Evolutionary conservation across 2,113 vertebrate genomes (phyloP), one percentile per base, ranked within the genome.

Genomic region (Sapajus apella): DNA sequence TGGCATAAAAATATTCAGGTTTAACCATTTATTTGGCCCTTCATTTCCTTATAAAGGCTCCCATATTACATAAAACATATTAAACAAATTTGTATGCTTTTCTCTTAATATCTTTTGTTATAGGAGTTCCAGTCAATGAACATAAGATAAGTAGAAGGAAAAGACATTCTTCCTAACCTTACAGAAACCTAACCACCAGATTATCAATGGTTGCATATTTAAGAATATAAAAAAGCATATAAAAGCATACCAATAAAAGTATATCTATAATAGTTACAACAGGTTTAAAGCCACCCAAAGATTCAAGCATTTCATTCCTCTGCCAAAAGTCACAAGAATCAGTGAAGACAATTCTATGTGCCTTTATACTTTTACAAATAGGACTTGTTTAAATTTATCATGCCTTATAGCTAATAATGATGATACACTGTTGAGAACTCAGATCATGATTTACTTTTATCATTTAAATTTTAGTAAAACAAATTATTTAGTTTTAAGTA

Each of bases 401-500:
- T 75, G 12, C 27, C 9, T 82, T 77, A 77, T 0, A 47, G 81
- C 55, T 93, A 87, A 58, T 70, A 92, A 95, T 68, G 40, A 87
- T 93, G 58, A 76, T 77, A 92, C 1, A 35, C 14, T 87, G 2
- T 37, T 90, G 58, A 95, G 27, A 97, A 85, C 0, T 64, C 52
- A 80, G 40, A 83, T 58, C 21, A 92, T 27, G 86, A 94, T 84
- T 93, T 86, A 94, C 23, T 87, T 94, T 97, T 93, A 86, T 18
- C 21, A 73, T n/a, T 16, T 94, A 94, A 95, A 58, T 91, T 97
- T 95, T 80, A 66, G 37, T 23, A 93, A 10, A 94, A 96, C 10
- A 92, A 84, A 83, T 43, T 66, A 88, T 93, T 94, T 96, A 87
- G 32, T 80, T 20, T 95, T 94, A 91, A 70, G 43, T 50, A 88